Percentiles rank a stretch among this genome's conserved stretches.
phyloP scores from a whole-genome alignment of 2,797 vertebrate species.

The Lagorchestes hirsutus region DNA sequence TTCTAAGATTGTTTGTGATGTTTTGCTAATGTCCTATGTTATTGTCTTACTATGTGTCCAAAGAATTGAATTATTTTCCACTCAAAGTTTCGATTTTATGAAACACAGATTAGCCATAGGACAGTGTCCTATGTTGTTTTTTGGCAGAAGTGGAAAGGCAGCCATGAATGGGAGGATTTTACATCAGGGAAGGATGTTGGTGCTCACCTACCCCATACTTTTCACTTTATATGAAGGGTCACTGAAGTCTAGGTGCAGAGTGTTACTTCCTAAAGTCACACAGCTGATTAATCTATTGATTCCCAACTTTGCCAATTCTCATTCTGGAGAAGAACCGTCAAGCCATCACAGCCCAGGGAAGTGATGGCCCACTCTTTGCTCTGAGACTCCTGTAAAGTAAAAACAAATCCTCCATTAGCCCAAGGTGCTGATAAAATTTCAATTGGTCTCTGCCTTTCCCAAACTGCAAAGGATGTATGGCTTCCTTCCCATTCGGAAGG shows the following conservation, averaged over 20 bases:
- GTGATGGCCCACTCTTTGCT: neutral
- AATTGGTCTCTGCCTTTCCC: constrained; percentile 5
- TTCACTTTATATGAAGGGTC: neutral
- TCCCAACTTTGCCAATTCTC: neutral
- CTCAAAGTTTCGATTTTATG: neutral
- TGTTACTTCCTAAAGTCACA: neutral
- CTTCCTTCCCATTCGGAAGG: constrained; percentile 34
- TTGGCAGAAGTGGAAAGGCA: neutral
- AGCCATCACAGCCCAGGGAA: neutral
- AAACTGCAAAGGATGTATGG: neutral
- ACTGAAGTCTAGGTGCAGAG: neutral
- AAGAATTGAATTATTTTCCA: neutral
- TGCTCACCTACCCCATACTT: neutral
- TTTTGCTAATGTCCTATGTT: neutral
- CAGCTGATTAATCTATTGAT: neutral
- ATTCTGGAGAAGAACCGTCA: neutral
- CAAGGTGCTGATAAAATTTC: neutral
- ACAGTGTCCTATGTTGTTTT: neutral
- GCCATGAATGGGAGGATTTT: neutral
- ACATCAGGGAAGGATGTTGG: neutral
- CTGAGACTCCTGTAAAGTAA: constrained; percentile 29
- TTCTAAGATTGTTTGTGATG: neutral
- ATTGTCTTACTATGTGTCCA: neutral
- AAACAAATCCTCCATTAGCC: constrained; percentile 24
- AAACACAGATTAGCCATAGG: neutral